Evolutionary conservation across 2,113 vertebrate genomes (phyloP).

Genomic region (Ascaphus truei): DNA sequence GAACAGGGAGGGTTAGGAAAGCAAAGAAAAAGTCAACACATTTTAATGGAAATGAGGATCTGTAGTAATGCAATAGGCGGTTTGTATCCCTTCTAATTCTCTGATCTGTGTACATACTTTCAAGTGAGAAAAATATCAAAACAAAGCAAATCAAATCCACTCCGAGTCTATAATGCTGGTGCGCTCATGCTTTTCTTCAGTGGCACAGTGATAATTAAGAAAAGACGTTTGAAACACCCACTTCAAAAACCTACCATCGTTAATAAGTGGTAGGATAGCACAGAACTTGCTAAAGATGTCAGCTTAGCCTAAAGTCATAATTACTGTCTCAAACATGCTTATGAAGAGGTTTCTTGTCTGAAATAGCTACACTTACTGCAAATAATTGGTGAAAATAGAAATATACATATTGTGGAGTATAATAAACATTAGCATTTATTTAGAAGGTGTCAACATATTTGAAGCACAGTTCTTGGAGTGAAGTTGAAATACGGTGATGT

Average conservation of each 20-base stretch:
- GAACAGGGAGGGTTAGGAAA: conserved; percentile 39
- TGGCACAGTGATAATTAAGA: conserved; percentile 60
- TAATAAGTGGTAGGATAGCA: conserved; percentile 57
- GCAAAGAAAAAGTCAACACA: conserved; percentile 45
- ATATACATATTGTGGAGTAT: conserved; percentile 22
- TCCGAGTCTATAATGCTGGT: conserved; percentile 43
- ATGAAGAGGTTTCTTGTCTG: conserved; percentile 50
- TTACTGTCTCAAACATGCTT: conserved; percentile 52
- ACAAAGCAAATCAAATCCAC: conserved; percentile 52
- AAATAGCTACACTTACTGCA: conserved; percentile 54
- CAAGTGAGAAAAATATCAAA: conserved; percentile 54
- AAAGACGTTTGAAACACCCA: conserved; percentile 59
- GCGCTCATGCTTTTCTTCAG: conserved; percentile 45
- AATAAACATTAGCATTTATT: too few relatives aligned
- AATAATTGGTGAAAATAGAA: conserved; percentile 50
- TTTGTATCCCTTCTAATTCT: conserved; percentile 32
- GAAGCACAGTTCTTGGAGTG: too few relatives aligned
- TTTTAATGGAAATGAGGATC: conserved; percentile 27
- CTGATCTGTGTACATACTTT: conserved; percentile 50
- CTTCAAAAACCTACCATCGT: conserved; percentile 52
- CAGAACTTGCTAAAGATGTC: conserved; percentile 55
- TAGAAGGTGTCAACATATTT: too few relatives aligned
- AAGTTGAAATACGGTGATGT: too few relatives aligned
- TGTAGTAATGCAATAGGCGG: conserved; percentile 52
- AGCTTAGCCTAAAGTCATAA: conserved; percentile 59